A percentile compares a stretch with the other conserved stretches of the same genome.
These are phyloP conservation scores for Teleopsis dalmanni DNA, from an alignment of 1,140 invertebrate genomes.

Conservation along the genomic window DNA sequence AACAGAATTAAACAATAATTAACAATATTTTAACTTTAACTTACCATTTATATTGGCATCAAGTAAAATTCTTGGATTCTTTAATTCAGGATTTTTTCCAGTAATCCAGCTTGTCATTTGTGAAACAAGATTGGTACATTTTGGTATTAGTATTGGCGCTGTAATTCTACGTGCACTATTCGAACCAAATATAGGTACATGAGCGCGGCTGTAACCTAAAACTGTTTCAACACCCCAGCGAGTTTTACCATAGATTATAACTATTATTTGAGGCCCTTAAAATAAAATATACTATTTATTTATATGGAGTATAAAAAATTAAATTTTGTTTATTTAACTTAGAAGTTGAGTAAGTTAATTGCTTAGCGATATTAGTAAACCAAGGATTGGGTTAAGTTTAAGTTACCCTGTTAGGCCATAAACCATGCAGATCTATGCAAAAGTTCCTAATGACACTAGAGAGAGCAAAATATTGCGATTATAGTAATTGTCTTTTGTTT, in stretches of 20 bases:
- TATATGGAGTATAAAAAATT: too few relatives aligned
- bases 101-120: slow-evolving; percentile 36
- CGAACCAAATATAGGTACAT: slow-evolving; percentile 35
- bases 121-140: slow-evolving; percentile 29
- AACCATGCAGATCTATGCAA: too few relatives aligned
- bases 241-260: slow-evolving; percentile 41
- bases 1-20: background rate
- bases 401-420: too few relatives aligned
- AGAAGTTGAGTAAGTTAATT: too few relatives aligned
- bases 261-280: slow-evolving; percentile 43
- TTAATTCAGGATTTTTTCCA: slow-evolving; percentile 33
- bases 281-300: background rate
- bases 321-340: background rate
- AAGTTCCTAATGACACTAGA: too few relatives aligned
- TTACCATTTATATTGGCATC: slow-evolving; percentile 35
- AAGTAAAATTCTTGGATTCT: slow-evolving; percentile 35
- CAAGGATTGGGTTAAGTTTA: too few relatives aligned
- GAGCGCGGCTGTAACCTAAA: slow-evolving; percentile 38
- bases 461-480: too few relatives aligned
- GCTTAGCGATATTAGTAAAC: too few relatives aligned
- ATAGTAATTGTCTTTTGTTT: too few relatives aligned
- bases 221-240: slow-evolving; percentile 29
- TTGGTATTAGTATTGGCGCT: slow-evolving; percentile 33
- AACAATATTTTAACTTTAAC: background rate
- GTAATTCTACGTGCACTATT: slow-evolving; percentile 10